These are phyloP conservation scores for Pocillopora verrucosa DNA, from an alignment of 64 coral and sea anemone genomes.

Conservation along the genomic window DNA sequence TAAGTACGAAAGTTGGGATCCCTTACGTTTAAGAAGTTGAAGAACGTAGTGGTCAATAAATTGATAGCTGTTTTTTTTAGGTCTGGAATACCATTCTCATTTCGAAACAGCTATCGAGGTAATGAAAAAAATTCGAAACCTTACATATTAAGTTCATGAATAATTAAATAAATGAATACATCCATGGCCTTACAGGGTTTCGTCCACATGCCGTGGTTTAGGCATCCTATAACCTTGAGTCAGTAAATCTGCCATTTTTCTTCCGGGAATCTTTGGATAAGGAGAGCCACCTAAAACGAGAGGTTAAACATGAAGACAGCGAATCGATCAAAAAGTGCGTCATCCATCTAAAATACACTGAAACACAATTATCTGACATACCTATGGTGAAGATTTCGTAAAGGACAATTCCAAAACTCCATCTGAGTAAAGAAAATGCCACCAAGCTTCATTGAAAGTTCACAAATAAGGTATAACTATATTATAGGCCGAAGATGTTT, in stretches of 20 bases:
- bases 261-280: slow-evolving; percentile 43
- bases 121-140: too few relatives aligned
- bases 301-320: background rate
- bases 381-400: too few relatives aligned
- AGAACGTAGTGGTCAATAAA: too few relatives aligned
- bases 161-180: background rate
- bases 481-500: background rate
- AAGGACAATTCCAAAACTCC: too few relatives aligned
- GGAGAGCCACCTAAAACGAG: slow-evolving; percentile 61
- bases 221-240: slow-evolving; percentile 75
- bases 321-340: background rate
- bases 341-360: background rate
- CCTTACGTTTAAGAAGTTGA: too few relatives aligned
- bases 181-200: slow-evolving; percentile 49
- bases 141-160: too few relatives aligned
- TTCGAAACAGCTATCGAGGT: too few relatives aligned
- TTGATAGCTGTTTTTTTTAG: too few relatives aligned
- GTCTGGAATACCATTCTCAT: too few relatives aligned
- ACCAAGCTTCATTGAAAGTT: background rate
- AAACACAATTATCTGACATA: background rate
- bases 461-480: background rate
- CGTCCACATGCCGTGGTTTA: slow-evolving; percentile 74
- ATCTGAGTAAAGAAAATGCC: too few relatives aligned
- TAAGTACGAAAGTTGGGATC: too few relatives aligned
- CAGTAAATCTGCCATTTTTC: slow-evolving; percentile 37